Evolutionary conservation across 2,113 vertebrate species (phyloP).

Genomic region (Phaethornis superciliosus): DNA sequence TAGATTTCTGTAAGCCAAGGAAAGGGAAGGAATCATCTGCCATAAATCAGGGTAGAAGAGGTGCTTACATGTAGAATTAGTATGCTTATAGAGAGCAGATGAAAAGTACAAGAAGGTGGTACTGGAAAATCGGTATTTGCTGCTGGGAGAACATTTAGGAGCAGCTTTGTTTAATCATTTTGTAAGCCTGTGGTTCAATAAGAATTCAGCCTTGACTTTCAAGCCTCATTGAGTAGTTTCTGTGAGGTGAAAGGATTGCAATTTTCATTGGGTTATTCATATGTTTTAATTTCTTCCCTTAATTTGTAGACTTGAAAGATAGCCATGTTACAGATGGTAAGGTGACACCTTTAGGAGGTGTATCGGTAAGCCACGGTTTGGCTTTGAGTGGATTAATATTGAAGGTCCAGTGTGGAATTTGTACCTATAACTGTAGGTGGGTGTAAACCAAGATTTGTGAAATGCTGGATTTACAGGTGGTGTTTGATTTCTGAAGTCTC

Average conservation of each 20-base stretch:
- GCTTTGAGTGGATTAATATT: conserved; percentile 7
- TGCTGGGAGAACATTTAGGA: background rate
- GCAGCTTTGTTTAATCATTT: background rate
- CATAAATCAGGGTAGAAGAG: background rate
- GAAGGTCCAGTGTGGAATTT: background rate
- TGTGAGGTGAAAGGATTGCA: background rate
- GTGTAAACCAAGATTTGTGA: conserved; percentile 64
- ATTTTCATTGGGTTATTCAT: conserved; percentile 1
- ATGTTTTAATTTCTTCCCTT: conserved; percentile 48
- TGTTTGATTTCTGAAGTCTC: conserved; percentile 61
- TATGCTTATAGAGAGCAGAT: background rate
- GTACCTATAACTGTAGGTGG: background rate
- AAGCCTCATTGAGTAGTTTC: background rate
- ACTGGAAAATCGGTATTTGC: background rate
- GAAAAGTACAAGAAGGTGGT: background rate
- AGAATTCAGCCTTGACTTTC: background rate
- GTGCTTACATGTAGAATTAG: fast-evolving
- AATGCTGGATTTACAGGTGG: conserved; percentile 80
- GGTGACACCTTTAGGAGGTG: conserved; percentile 35
- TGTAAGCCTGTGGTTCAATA: background rate
- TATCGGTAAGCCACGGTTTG: background rate
- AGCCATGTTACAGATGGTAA: conserved; percentile 23
- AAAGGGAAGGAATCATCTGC: background rate
- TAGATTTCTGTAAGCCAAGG: background rate
- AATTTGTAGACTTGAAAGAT: conserved; percentile 40